Percentiles rank a stretch among this genome's conserved stretches.
phyloP scores from a whole-genome alignment of 2,888 invertebrate genomes.

The Drosophila kambysellisi region DNA sequence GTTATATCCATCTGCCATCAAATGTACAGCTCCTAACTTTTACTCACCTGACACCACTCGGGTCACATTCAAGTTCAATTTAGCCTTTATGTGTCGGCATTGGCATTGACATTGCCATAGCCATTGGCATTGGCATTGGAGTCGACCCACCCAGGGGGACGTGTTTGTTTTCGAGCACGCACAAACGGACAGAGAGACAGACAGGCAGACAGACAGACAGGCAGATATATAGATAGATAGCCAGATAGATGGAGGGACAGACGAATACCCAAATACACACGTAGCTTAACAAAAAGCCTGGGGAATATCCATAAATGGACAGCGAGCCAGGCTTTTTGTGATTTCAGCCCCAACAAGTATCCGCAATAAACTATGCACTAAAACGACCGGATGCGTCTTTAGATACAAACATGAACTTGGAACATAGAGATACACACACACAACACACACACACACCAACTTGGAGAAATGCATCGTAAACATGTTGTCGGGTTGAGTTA shows the following conservation, averaged over 20 bases:
- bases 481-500: conserved; percentile 68
- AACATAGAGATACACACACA: neutral
- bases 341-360: conserved; percentile 61
- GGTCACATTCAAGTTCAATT: conserved; percentile 71
- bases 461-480: conserved; percentile 69
- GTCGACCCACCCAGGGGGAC: conserved; percentile 55
- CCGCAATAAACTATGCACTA: conserved; percentile 53
- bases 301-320: conserved; percentile 42
- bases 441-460: neutral
- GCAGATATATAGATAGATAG: conserved; percentile 8
- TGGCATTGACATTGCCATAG: conserved; percentile 42
- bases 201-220: conserved; percentile 16
- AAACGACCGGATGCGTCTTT: conserved; percentile 25
- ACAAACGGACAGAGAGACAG: conserved; percentile 16
- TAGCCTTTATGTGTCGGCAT: conserved; percentile 68
- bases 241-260: neutral
- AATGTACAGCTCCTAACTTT: conserved; percentile 5
- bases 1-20: conserved; percentile 30
- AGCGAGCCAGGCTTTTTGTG: conserved; percentile 51
- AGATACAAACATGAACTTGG: neutral
- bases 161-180: conserved; percentile 48
- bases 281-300: conserved; percentile 7
- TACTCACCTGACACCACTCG: conserved; percentile 46
- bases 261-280: neutral
- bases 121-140: conserved; percentile 33